Percentiles rank a stretch among this genome's conserved stretches.
Evolutionary conservation across 2,888 invertebrate species (phyloP).

Genomic region (Eurois occulta): DNA sequence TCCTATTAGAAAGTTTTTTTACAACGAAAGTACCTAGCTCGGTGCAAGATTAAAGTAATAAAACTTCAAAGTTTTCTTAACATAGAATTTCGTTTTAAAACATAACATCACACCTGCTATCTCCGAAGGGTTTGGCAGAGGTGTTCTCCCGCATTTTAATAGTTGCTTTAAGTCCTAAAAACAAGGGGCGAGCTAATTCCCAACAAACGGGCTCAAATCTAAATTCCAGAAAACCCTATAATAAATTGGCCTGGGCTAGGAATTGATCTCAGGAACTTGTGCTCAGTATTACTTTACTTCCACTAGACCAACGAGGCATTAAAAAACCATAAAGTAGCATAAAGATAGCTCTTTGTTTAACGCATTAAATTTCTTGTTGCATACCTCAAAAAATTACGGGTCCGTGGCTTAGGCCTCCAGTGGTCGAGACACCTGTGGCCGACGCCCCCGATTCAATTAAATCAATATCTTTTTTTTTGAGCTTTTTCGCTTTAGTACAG

Average conservation of each 20-base stretch:
- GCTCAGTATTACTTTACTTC: background rate
- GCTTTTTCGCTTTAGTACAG: too few relatives aligned
- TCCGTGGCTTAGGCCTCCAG: too few relatives aligned
- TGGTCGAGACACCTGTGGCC: too few relatives aligned
- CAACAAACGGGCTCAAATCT: background rate
- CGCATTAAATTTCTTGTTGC: background rate
- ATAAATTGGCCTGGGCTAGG: background rate
- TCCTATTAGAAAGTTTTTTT: slow-evolving; percentile 36
- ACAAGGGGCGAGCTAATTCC: background rate
- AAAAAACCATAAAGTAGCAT: background rate
- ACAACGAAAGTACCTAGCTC: slow-evolving; percentile 4
- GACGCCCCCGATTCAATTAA: too few relatives aligned
- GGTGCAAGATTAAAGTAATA: slow-evolving; percentile 20
- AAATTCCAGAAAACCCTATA: background rate
- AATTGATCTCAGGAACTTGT: background rate
- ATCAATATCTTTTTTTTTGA: too few relatives aligned
- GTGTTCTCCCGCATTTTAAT: background rate
- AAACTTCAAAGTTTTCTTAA: slow-evolving; percentile 6
- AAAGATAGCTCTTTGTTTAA: background rate
- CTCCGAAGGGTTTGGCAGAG: background rate
- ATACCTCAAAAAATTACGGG: too few relatives aligned
- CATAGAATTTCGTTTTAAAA: background rate
- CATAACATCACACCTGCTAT: background rate
- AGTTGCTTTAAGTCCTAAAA: background rate
- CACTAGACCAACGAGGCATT: background rate